These are phyloP conservation scores for Cordilura impudica DNA, from an alignment of 2,888 invertebrate genomes.

Conservation along the genomic window DNA sequence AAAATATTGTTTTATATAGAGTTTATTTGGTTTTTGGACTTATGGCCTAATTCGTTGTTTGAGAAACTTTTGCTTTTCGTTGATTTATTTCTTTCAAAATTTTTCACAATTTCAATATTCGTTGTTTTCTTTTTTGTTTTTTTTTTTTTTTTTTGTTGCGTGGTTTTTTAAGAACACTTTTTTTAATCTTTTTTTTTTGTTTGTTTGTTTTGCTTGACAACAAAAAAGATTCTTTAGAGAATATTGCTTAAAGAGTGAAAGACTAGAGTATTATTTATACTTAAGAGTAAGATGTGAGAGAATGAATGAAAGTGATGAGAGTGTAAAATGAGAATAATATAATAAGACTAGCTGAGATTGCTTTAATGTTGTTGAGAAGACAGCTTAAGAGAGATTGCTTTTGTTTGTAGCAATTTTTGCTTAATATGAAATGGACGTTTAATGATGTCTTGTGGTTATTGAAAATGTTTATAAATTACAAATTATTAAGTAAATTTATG, in stretches of 20 bases:
- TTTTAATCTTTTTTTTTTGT: conserved; percentile 42
- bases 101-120: conserved; percentile 72
- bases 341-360: conserved; percentile 7
- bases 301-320: conserved; percentile 27
- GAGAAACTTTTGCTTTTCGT: conserved; percentile 78
- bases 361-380: conserved; percentile 19
- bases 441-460: conserved; percentile 69
- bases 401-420: conserved; percentile 6
- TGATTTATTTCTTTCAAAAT: conserved; percentile 70
- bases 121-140: conserved; percentile 71
- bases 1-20: conserved; percentile 43
- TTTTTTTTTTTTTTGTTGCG: conserved; percentile 54
- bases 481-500: conserved; percentile 47
- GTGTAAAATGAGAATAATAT: conserved; percentile 19
- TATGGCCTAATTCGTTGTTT: conserved; percentile 78
- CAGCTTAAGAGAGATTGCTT: conserved; percentile 33
- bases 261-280: conserved; percentile 8
- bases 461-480: conserved; percentile 51
- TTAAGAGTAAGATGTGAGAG: conserved; percentile 33
- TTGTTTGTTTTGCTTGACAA: neutral
- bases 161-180: conserved; percentile 63
- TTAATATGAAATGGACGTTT: conserved; percentile 71
- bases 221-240: conserved; percentile 35
- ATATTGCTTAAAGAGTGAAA: conserved; percentile 44
- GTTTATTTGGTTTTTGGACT: conserved; percentile 66